These are phyloP conservation scores for Etheostoma nigrum DNA, from an alignment of 2,797 vertebrate species.

Conservation along the genomic window DNA sequence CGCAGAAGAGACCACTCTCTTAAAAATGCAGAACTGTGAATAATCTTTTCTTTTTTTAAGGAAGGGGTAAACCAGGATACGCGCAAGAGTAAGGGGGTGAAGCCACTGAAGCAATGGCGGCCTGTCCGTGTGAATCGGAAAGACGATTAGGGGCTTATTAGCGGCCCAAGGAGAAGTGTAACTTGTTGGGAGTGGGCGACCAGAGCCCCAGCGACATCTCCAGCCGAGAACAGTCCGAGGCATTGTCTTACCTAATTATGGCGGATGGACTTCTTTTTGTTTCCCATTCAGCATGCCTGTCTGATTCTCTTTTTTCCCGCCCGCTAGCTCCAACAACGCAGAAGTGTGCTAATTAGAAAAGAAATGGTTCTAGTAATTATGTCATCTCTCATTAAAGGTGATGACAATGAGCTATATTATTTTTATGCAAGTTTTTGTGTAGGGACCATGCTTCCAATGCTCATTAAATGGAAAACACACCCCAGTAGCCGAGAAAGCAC, in stretches of 20 bases:
- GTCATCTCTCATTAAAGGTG: slow-evolving; percentile 94
- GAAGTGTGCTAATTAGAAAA: slow-evolving; percentile 99
- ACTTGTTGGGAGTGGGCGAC: slow-evolving; percentile 88
- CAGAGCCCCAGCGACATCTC: slow-evolving; percentile 92
- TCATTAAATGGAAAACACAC: slow-evolving; percentile 92
- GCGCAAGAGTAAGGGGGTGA: slow-evolving; percentile 63
- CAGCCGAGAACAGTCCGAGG: slow-evolving; percentile 95
- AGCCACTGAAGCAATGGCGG: slow-evolving; percentile 61
- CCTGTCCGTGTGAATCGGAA: slow-evolving; percentile 90
- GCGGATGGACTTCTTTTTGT: slow-evolving; percentile 93
- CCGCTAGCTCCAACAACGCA: slow-evolving; percentile 88
- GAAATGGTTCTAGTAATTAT: slow-evolving; percentile 98
- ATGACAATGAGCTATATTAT: slow-evolving; percentile 97
- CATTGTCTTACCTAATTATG: slow-evolving; percentile 97
- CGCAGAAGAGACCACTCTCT: slow-evolving; percentile 16
- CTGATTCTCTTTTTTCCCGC: slow-evolving; percentile 90
- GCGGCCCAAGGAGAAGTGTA: slow-evolving; percentile 88
- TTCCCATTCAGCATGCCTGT: slow-evolving; percentile 95
- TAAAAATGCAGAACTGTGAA: slow-evolving; percentile 29
- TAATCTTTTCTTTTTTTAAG: slow-evolving; percentile 40
- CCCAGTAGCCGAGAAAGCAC: slow-evolving; percentile 79
- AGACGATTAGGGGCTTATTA: slow-evolving; percentile 96
- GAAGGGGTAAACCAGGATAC: slow-evolving; percentile 67
- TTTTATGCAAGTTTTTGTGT: slow-evolving; percentile 97
- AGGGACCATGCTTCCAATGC: slow-evolving; percentile 89